Base-by-base conservation (phyloP, 35 echinoderm and acorn worm species). In the Apostichopus californicus region DNA sequence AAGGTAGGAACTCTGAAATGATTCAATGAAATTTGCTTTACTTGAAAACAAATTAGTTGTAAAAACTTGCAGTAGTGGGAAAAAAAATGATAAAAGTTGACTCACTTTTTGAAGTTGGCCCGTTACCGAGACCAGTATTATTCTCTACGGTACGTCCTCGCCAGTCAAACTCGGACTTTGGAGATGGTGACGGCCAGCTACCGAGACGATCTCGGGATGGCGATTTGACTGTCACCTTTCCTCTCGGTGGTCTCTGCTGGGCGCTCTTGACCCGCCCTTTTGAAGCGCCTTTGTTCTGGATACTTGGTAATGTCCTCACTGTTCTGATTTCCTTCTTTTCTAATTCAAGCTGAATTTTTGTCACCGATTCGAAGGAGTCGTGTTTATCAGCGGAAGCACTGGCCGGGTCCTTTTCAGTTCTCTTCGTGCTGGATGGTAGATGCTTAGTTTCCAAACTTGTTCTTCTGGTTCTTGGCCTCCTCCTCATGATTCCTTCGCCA, bases 141-240 rank as follows among this genome's bases (percentile, higher is more conserved):
- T 68, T 11, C 64, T 15, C 5, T 18, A 68, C 11, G 52, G 0
- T 55, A 55, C 55, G 52, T 46, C 52, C 53, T n/a, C 80, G 14
- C 80, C 80, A 83, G 55, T 83, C 80, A 83, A 83, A 83, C 80
- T 83, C 80, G 1, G 80, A 83, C 5, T 83, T 8, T 3, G 17
- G 53, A 34, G 52, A 83, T 1, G 80, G n/a, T 17, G 80, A 55
- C 2, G 80, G 80, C 80, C 80, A 83, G 55, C 80, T 83, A n/a
- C 80, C 54, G 80, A 57, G 80, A 18, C 80, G 12, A 17, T 83
- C 25, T 5, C 80, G 0, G 14, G 80, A 83, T 17, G 46, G 25
- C 55, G 80, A 10, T 3, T 25, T 46, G 34, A 46, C 34, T 2
- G 34, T 46, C 34, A 46, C 34, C 34, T 3, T 18, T 8, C 80